Base-by-base conservation (phyloP, 2,888 invertebrate genomes). In the Tinea pellionella region DNA sequence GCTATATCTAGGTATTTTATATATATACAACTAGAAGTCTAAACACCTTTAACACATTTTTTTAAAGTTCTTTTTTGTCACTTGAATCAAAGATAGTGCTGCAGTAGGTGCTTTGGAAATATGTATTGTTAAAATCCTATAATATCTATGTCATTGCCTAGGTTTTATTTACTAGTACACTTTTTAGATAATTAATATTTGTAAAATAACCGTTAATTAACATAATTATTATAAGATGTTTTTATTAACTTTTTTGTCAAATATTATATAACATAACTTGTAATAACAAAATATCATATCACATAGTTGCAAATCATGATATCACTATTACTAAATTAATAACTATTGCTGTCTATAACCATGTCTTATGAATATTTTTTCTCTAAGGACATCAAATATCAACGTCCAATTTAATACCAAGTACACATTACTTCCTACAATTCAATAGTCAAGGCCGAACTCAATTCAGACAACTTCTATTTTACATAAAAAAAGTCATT, bases 341-440 rank as follows among this genome's bases (percentile, higher is more conserved):
- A 15, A 47, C 15, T 16, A 15, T 47, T 47, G 47, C 47, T 47
- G 47, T 47, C 47, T 16, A 47, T 47, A 47, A 47, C 12, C 12
- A 42, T 42, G 42, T 47, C 47, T 47, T 47, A 47, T 47, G 47
- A 77, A 77, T 72, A 71, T 74, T 85, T 85, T 86, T 85, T 86
- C 84, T 85, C 80, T 78, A 74, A 78, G 80, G 84, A 84, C 84
- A 82, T 85, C 86, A 80, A 84, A 83, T 78, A 83, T 78, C 80
- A 83, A 85, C 80, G 80, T 78, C 85, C 84, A 85, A 86, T 87
- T 86, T 85, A 80, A 81, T 83, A 80, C 80, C 78, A 83, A 82
- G 82, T 85, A 84, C 81, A 80, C 75, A 79, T 84, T 82, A 86
- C 87, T 87, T 87, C 87, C 87, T 87, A 87, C 87, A 87, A 87